phyloP scores from a whole-genome alignment of 1,140 invertebrate genomes.

The Aphaenogaster rudis region DNA sequence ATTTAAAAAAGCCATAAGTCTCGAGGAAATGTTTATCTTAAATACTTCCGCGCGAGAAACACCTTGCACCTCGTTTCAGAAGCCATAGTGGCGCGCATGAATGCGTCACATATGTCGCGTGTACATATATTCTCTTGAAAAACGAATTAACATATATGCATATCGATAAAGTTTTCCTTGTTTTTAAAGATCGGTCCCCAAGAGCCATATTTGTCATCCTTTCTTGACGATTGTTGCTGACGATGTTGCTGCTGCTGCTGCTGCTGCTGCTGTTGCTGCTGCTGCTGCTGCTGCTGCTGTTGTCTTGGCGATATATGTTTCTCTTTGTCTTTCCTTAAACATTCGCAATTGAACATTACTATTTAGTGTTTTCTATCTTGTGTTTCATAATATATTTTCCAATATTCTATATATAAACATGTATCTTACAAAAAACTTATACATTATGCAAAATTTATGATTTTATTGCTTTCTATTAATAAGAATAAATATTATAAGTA shows the following conservation, averaged over 20 bases:
- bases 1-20: neutral
- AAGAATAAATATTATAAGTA: conserved; percentile 15
- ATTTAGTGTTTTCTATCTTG: neutral
- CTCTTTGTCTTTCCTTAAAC: conserved; percentile 85
- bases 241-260: conserved; percentile 78
- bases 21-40: neutral
- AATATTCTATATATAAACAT: conserved; percentile 20
- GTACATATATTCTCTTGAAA: neutral
- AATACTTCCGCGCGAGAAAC: neutral
- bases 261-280: conserved; percentile 60
- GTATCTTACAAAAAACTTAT: neutral
- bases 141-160: conserved; percentile 89
- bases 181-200: conserved; percentile 92
- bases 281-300: neutral
- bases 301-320: conserved; percentile 42
- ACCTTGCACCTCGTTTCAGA: neutral
- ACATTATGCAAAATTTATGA: neutral
- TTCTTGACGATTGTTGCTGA: conserved; percentile 78
- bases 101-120: neutral
- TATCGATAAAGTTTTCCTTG: conserved; percentile 90
- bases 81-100: neutral
- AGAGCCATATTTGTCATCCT: conserved; percentile 88
- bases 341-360: conserved; percentile 23
- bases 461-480: neutral
- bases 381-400: conserved; percentile 19